phyloP scores from a whole-genome alignment of 1,140 invertebrate genomes.

The Laupala kohalensis region DNA sequence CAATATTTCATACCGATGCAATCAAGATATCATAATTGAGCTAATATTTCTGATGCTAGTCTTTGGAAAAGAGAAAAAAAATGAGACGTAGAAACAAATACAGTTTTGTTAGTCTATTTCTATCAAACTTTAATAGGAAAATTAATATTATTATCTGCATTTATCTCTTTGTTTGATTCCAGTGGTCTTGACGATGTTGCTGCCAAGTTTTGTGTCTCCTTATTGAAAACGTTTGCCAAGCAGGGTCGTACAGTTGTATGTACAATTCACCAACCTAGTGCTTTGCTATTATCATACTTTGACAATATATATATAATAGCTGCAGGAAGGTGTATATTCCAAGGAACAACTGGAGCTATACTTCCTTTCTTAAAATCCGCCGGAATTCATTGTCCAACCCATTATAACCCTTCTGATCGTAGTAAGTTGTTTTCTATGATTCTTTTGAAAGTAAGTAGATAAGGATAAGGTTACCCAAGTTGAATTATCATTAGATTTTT shows the following conservation, averaged over 20 bases:
- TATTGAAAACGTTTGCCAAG: conserved; percentile 39
- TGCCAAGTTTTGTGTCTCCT: conserved; percentile 48
- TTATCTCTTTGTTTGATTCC: conserved; percentile 18
- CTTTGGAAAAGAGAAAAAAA: too few species aligned
- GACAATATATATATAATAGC: conserved; percentile 48
- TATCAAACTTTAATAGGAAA: too few species aligned
- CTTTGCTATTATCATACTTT: conserved; percentile 63
- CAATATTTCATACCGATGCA: too few species aligned
- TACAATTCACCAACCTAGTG: conserved; percentile 74
- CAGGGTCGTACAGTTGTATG: conserved; percentile 63
- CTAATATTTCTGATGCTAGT: too few species aligned
- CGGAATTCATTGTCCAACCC: conserved; percentile 19
- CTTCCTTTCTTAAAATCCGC: conserved; percentile 31
- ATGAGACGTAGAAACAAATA: too few species aligned
- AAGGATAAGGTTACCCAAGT: too few species aligned
- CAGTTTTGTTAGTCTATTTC: too few species aligned
- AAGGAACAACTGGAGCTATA: conserved; percentile 32
- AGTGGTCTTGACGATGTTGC: conserved; percentile 65
- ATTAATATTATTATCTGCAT: too few species aligned
- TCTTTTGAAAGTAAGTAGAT: too few species aligned
- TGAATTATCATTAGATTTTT: neutral
- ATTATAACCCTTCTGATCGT: conserved; percentile 25
- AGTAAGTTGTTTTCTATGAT: conserved; percentile 15
- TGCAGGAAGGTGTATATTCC: conserved; percentile 42
- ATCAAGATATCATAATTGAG: too few species aligned